Base-by-base conservation (phyloP, 2,113 vertebrate species). In the Neogobius melanostomus region DNA sequence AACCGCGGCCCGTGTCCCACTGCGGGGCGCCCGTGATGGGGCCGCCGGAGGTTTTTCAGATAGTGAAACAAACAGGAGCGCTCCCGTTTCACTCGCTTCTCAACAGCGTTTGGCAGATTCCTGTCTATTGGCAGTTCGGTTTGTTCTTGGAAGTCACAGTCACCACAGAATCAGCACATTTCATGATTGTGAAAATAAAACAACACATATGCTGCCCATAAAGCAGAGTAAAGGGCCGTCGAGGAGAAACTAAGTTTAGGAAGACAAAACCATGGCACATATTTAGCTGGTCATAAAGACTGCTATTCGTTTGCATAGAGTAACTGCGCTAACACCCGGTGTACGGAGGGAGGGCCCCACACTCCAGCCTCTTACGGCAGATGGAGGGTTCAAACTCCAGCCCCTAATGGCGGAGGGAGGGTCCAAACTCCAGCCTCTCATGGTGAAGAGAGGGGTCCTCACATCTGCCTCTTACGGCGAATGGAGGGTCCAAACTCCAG, bases 191-290 rank as follows among this genome's bases (percentile, higher is more conserved):
- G 76, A 61, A 85, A 90, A 80, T 70, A 81, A 87, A 64, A 82
- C 60, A 72, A 85, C 52, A 85, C 44, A 81, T 68, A 63, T 74
- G 52, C 87, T 91, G 89, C 84, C 86, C 69, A 47, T 61, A 84
- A 67, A 74, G 89, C 72, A 86, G 84, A 78, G 82, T 87, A 85
- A 86, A 83, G 85, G 88, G 81, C 75, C 68, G 70, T 85, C 71
- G 76, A 77, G 78, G 79, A 16, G 87, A 80, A 68, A 74, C 51
- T 70, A 83, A 67, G 56, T 82, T 90, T 78, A 91, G 93, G 93
- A 93, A 93, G 91, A 93, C 92, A 82, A 91, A 93, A 91, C 88
- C 90, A 94, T 93, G 92, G 93, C 93, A 94, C 92, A 90, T 92
- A 86, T 87, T 90, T 91, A 93, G 92, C 92, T 93, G 91, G 92